Evolutionary conservation across 2,113 vertebrate species (phyloP), one percentile per base, ranked within the genome.

Genomic region (Danionella cerebrum): DNA sequence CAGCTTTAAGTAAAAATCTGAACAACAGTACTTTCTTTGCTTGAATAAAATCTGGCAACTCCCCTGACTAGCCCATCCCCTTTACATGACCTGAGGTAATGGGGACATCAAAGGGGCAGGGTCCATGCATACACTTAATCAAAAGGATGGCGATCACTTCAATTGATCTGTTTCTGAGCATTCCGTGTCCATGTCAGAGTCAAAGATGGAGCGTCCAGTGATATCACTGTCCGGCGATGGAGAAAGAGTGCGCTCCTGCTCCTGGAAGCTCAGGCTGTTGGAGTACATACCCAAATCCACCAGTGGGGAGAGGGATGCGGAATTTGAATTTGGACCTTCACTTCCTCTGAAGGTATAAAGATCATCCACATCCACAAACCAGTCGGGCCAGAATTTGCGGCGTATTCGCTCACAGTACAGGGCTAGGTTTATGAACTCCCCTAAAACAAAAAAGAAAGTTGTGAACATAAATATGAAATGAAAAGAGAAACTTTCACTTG

Each of bases 381-480:
- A 98, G 74, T 98, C 96, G 0, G 96, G 96, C 96, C 96, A 98
- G 78, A 96, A 98, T 77, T 93, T 94, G 78, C 94, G 89, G 78
- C 94, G 89, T 78, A 98, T 96, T 62, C 96, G 90, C 76, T 98
- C 95, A 64, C 95, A 98, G 83, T 98, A 98, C 94, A 98, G 95
- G 79, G 94, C 94, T 2, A 98, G 88, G 77, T 98, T 98, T 78
- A 98, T 96, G 24, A 98, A 89, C 76, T 98, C 96, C 14, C 95
- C 96, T 98, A 87, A 16, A 67, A 1, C 21, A 7, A 45, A 21
- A n/a, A 44, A 14, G 44, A 19, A 45, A 21, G 21, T n/a, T n/a
- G n/a, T n/a, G n/a, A n/a, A n/a, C n/a, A n/a, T n/a, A n/a, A n/a
- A n/a, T n/a, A n/a, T n/a, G n/a, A n/a, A n/a, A n/a, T n/a, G n/a